Percentiles rank a stretch among this genome's conserved stretches.
Evolutionary conservation across 2,113 vertebrate species (phyloP).

Genomic region (Abramis brama): DNA sequence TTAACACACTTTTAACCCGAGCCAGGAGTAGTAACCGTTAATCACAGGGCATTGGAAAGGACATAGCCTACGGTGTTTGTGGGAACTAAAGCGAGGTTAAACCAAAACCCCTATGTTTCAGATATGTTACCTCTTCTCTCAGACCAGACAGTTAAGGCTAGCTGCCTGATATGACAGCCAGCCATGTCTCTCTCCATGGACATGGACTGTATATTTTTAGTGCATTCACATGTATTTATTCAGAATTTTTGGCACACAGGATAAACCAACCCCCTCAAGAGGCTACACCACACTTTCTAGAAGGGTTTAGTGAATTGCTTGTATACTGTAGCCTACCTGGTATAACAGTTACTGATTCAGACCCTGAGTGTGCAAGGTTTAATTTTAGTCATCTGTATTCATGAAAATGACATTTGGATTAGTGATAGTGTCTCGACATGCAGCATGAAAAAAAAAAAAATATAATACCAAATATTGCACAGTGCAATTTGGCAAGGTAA

Average conservation of each 20-base stretch:
- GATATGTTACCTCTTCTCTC: background rate
- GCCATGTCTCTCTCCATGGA: constrained; percentile 4
- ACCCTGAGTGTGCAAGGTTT: constrained; percentile 36
- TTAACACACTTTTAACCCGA: constrained; percentile 2
- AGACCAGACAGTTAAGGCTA: constrained; percentile 20
- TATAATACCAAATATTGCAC: constrained; percentile 25
- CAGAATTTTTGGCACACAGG: constrained; percentile 52
- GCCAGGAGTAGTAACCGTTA: constrained; percentile 21
- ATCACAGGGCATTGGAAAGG: constrained; percentile 12
- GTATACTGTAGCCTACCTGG: constrained; percentile 26
- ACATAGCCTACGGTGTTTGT: background rate
- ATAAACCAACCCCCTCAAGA: constrained; percentile 46
- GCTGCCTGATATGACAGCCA: constrained; percentile 26
- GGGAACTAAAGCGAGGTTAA: background rate
- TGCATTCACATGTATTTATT: constrained; percentile 54
- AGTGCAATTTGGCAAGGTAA: background rate
- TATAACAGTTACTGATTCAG: constrained; percentile 40
- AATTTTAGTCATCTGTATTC: constrained; percentile 53
- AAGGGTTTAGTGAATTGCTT: background rate
- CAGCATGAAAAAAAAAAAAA: background rate
- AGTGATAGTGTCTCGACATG: background rate
- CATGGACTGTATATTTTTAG: constrained; percentile 35
- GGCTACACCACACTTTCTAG: constrained; percentile 50
- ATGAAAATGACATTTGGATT: constrained; percentile 47
- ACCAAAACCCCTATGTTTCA: background rate